Evolutionary conservation across 2,888 invertebrate genomes (phyloP).

Genomic region (Lepetodrilus schrolli): DNA sequence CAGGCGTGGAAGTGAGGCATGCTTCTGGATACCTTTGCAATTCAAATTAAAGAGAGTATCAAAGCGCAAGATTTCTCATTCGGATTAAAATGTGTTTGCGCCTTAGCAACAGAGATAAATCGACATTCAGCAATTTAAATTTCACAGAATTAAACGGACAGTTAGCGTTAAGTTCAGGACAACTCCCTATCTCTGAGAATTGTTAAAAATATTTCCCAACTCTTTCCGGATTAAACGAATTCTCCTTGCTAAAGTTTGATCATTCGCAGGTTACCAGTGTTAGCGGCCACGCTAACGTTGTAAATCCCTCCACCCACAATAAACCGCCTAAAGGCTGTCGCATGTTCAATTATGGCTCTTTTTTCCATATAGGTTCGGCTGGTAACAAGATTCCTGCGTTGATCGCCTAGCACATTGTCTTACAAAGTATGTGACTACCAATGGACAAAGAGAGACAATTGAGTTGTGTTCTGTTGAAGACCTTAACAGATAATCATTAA

Average conservation of each 20-base stretch:
- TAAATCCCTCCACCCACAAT: not conserved
- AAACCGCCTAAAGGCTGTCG: not conserved
- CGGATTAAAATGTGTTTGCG: no score
- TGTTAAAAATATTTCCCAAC: no score
- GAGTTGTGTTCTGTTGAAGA: not conserved
- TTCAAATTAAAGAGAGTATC: no score
- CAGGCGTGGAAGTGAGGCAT: no score
- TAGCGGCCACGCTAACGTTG: not conserved
- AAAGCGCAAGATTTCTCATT: no score
- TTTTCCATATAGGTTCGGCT: not conserved
- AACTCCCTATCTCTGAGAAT: no score
- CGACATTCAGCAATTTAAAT: no score
- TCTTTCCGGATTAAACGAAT: not conserved
- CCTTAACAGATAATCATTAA: constrained; percentile 4
- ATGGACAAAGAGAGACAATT: not conserved
- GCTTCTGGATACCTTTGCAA: no score
- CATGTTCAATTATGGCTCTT: not conserved
- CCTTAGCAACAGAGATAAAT: not conserved
- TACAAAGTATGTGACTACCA: not conserved
- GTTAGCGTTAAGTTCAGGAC: no score
- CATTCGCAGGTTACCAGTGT: not conserved
- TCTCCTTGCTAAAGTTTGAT: not conserved
- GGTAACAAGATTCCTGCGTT: not conserved
- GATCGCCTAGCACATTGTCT: not conserved
- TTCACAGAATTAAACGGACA: no score